Evolutionary conservation across 2,113 vertebrate genomes (phyloP).

Genomic region (Sinocyclocheilus grahami): DNA sequence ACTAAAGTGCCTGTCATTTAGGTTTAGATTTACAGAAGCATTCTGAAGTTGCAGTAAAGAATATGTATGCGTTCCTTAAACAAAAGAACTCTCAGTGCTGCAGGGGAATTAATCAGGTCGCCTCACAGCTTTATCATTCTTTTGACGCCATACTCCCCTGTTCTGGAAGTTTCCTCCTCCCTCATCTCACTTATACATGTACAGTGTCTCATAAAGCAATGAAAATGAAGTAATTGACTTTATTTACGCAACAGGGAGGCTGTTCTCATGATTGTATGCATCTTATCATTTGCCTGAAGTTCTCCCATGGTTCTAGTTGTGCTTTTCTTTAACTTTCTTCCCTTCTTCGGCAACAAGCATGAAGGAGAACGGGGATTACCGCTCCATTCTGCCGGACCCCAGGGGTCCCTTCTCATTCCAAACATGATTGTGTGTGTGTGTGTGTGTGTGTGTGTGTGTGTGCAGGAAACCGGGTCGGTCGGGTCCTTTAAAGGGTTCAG

Average conservation of each 20-base stretch:
- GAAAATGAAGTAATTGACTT: conserved; percentile 10
- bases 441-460: conserved; percentile 24
- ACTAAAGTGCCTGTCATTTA: not conserved
- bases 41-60: not conserved
- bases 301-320: not conserved
- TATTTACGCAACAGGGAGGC: conserved; percentile 32
- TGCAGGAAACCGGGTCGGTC: conserved; percentile 35
- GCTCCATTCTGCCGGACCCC: conserved; percentile 14
- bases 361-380: conserved; percentile 41
- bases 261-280: not conserved
- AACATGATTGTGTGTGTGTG: conserved; percentile 33
- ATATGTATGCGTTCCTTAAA: not conserved
- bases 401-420: conserved; percentile 41
- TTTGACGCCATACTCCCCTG: not conserved
- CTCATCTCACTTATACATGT: not conserved
- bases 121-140: not conserved
- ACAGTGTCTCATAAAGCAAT: not conserved
- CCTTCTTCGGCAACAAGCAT: not conserved
- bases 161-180: conserved; percentile 9
- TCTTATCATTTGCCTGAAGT: not conserved
- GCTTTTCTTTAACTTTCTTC: conserved; percentile 25
- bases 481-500: conserved; percentile 11
- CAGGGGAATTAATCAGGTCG: not conserved
- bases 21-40: not conserved
- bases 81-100: not conserved